A percentile compares a stretch with the other conserved stretches of the same genome.
Conservation (phyloP, 2,888 invertebrate genomes). For the Conus canariensis region DNA sequence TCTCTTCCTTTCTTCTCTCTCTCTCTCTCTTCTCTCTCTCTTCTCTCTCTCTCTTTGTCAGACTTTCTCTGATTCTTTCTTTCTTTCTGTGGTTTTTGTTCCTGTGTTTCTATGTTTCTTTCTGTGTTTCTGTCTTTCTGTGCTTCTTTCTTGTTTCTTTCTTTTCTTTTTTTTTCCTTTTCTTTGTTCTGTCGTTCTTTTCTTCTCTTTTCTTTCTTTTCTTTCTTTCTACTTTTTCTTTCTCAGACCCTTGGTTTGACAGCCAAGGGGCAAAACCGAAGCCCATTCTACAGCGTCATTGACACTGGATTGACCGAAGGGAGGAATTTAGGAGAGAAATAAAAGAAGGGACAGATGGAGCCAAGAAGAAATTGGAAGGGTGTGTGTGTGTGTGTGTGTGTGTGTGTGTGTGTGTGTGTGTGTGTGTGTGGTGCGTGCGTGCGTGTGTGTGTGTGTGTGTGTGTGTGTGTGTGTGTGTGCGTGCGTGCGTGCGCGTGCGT, state of each 20-base stretch:
- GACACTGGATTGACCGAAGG: too few relatives aligned
- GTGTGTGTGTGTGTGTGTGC: too few relatives aligned
- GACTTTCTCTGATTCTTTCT: background rate
- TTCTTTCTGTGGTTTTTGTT: too few relatives aligned
- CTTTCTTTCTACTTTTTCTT: background rate
- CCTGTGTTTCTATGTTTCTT: background rate
- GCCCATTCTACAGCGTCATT: too few relatives aligned
- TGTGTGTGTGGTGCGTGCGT: too few relatives aligned
- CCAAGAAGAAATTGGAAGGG: background rate
- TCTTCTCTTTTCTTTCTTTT: too few relatives aligned
- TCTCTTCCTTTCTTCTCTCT: background rate
- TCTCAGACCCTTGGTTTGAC: background rate
- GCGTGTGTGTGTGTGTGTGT: too few relatives aligned
- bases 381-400: too few relatives aligned
- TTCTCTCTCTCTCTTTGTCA: background rate
- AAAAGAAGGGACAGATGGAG: background rate
- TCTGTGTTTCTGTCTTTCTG: background rate
- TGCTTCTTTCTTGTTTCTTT: background rate
- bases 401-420: too few relatives aligned
- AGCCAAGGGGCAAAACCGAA: background rate
- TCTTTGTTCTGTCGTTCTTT: too few relatives aligned
- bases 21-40: background rate
- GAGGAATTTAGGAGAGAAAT: background rate
- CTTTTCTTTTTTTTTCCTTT: too few relatives aligned
- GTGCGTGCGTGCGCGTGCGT: too few relatives aligned